Evolutionary conservation across 2,797 vertebrate genomes (phyloP), one percentile per base, ranked within the genome.

Genomic region (Halcyon badia): DNA sequence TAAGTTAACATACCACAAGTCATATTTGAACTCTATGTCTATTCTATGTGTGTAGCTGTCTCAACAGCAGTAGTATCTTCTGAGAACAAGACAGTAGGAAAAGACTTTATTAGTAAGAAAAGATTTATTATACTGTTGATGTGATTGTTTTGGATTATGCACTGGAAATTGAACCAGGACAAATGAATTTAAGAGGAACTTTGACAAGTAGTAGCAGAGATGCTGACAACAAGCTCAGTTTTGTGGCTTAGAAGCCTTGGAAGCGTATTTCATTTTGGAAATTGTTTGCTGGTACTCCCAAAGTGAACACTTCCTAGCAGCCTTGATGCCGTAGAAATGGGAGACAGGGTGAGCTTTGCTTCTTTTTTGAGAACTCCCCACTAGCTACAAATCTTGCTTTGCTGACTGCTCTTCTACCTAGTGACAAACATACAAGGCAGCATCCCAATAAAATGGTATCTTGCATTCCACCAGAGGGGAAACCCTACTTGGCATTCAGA

Each of bases 251-350:
- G 35, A 37, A 79, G 48, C 26, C 41, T 60, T 22, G 9, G 26
- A n/a, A 77, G 2, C 0, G 0, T 4, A 26, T 83, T 37, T 44
- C 5, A 52, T 24, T 64, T 26, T 11, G 21, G 44, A 49, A 87
- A 64, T 6, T 2, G 3, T 57, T 35, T 46, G 17, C 5, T 69
- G 30, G 24, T 56, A 18, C 11, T 76, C 30, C 11, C 0, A 0
- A 70, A 68, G 31, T 1, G 4, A 44, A 54, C 2, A 7, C 54
- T 31, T 72, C 51, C 49, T 41, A 13, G 25, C 57, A 87, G 49
- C 37, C 28, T 33, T 30, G 11, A 9, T 30, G 14, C 6, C 61
- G 33, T 11, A 2, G 16, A 56, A 82, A 62, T 18, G 8, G 12
- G 26, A 51, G 14, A 8, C 30, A 62, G 18, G 15, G 39, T 33